Percentiles rank a stretch among this genome's conserved stretches.
These are phyloP conservation scores for Prorops nasuta DNA, from an alignment of 1,140 invertebrate species.

Conservation along the genomic window DNA sequence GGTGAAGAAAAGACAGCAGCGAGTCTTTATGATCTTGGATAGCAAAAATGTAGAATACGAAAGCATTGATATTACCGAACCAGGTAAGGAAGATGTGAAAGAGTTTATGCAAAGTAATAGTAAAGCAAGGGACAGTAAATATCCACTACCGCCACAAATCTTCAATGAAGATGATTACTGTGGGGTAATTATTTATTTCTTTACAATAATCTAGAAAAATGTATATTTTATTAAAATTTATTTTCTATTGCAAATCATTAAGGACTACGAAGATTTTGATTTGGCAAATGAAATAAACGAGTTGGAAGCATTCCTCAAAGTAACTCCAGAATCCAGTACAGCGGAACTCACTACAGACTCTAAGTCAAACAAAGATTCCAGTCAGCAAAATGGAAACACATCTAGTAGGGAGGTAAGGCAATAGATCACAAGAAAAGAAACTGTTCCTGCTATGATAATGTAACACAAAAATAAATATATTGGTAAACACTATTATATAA, in stretches of 20 bases:
- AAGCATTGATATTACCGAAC: slow-evolving; percentile 89
- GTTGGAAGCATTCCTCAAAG: slow-evolving; percentile 80
- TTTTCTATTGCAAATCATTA: slow-evolving; percentile 18
- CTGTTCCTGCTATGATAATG: no score
- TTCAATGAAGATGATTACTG: slow-evolving; percentile 92
- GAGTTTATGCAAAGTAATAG: slow-evolving; percentile 91
- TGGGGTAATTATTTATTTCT: slow-evolving; percentile 68
- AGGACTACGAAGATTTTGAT: slow-evolving; percentile 94
- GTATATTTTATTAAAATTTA: slow-evolving; percentile 6
- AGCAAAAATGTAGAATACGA: slow-evolving; percentile 86
- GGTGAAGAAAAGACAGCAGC: slow-evolving; percentile 92
- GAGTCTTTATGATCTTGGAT: slow-evolving; percentile 87
- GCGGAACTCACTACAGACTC: slow-evolving; percentile 54
- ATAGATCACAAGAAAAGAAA: background rate
- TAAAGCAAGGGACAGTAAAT: slow-evolving; percentile 72
- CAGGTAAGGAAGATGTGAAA: slow-evolving; percentile 81
- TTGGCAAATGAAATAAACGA: slow-evolving; percentile 88
- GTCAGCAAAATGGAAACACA: slow-evolving; percentile 53
- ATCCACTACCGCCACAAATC: slow-evolving; percentile 87
- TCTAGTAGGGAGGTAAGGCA: slow-evolving; percentile 55
- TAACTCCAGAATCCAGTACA: slow-evolving; percentile 57
- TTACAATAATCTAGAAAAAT: background rate
- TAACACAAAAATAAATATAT: no score
- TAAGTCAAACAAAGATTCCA: slow-evolving; percentile 41
- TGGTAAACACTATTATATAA: no score